Conservation (phyloP, 2,113 vertebrate species). For the Rutilus rutilus region DNA sequence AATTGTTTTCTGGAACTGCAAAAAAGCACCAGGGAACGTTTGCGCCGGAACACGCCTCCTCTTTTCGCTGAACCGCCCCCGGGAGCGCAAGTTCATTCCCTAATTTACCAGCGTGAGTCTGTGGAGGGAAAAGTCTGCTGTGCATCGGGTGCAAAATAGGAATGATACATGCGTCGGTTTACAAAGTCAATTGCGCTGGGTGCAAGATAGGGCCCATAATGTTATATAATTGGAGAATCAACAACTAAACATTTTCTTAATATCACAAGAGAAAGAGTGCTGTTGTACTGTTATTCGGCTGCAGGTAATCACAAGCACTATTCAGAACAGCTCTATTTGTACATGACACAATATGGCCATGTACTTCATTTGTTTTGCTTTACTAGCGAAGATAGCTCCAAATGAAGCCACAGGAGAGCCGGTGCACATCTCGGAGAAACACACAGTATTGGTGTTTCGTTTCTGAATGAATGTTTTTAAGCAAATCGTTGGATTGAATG, state of each 20-base stretch:
- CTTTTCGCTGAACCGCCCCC: no score
- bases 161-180: no score
- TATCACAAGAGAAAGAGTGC: background rate
- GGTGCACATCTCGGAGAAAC: background rate
- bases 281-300: background rate
- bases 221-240: background rate
- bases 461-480: background rate
- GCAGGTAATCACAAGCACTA: background rate
- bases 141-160: no score
- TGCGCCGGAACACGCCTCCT: no score
- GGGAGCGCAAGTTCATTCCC: no score
- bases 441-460: background rate
- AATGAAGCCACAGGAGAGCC: background rate
- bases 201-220: no score
- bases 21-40: no score
- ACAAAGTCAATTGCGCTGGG: no score
- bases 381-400: background rate
- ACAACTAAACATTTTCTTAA: background rate
- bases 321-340: background rate
- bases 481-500: background rate
- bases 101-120: no score
- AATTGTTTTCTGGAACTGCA: no score
- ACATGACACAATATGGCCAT: background rate
- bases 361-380: background rate
- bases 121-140: no score